Conservation (phyloP, 1,140 invertebrate genomes). For the Ceratosolen solmsi region DNA sequence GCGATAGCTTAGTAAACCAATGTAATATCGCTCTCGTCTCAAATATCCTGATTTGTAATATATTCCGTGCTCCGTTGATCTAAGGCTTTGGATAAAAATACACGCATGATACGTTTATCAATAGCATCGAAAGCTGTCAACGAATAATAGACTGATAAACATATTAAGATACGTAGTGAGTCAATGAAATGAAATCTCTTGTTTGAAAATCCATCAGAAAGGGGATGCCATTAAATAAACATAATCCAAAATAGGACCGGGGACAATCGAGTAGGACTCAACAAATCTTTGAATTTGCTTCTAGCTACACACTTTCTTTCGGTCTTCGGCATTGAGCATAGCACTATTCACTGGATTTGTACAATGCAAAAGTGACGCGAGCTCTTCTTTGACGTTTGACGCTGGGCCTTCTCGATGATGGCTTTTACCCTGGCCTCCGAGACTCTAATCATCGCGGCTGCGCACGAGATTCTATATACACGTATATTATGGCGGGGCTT, state of each 20-base stretch:
- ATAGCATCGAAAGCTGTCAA: too few species aligned
- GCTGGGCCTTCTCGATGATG: conserved; percentile 17
- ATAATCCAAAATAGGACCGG: not conserved
- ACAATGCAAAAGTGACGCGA: not conserved
- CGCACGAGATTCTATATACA: not conserved
- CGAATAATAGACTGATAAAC: too few species aligned
- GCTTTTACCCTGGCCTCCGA: not conserved
- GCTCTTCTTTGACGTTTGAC: conserved; percentile 28
- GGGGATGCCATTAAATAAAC: not conserved
- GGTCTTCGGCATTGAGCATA: not conserved
- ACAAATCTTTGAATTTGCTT: not conserved
- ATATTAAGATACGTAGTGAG: too few species aligned
- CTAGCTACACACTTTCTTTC: not conserved
- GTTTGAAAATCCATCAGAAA: not conserved
- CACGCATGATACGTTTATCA: too few species aligned
- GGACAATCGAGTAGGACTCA: not conserved
- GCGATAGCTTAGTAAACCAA: too few species aligned
- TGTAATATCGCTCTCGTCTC: too few species aligned
- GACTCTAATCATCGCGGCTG: conserved; percentile 38
- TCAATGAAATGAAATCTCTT: too few species aligned
- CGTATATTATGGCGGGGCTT: conserved; percentile 17
- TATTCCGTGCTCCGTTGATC: too few species aligned
- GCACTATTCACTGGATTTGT: not conserved
- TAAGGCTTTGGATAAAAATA: too few species aligned
- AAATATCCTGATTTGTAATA: too few species aligned